Base-by-base conservation (phyloP, 2,797 vertebrate genomes). In the Typhlichthys eigenmanni region DNA sequence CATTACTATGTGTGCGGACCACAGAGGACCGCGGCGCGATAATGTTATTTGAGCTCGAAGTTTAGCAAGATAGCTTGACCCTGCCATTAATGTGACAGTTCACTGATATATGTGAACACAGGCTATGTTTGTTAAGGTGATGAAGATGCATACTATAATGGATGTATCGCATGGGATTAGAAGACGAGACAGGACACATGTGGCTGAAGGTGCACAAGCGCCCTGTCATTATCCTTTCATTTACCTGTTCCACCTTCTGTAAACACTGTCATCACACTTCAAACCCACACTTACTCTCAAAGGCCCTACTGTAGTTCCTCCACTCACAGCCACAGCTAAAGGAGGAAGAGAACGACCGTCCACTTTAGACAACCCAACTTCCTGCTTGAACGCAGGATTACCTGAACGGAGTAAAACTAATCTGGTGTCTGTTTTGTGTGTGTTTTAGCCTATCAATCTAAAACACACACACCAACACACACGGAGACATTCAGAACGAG, bases 221-320 rank as follows among this genome's bases (percentile, higher is more conserved):
- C 61, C 55, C 74, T 87, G 74, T 88, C 80, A 90, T 89, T 85
- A 87, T 66, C 47, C 55, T 60, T 66, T 58, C 53, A 48, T 68
- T 47, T 38, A 65, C 74, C 62, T 64, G 72, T 58, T 54, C 64
- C 63, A 56, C 71, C 78, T 24, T 24, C 5, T 67, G 24, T 52
- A 75, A 85, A 82, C 65, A 73, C 80, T 78, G 76, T 88, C 79
- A 87, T 88, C 78, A 75, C 64, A 61, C 63, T 2, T 66, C 51
- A 61, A 68, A 76, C 69, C 56, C 48, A 24, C 73, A 77, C 68
- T 81, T 84, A 65, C 16, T 13, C 38, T 64, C 51, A 0, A 13
- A 68, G 53, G 47, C 46, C 13, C 62, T 60, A 24, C 24, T 24
- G 24, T 24, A 47, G 60, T 62, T 64, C 54, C 43, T 59, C 5